These are phyloP conservation scores for Plecotus auritus DNA, from an alignment of 2,113 vertebrate species.

Conservation along the genomic window DNA sequence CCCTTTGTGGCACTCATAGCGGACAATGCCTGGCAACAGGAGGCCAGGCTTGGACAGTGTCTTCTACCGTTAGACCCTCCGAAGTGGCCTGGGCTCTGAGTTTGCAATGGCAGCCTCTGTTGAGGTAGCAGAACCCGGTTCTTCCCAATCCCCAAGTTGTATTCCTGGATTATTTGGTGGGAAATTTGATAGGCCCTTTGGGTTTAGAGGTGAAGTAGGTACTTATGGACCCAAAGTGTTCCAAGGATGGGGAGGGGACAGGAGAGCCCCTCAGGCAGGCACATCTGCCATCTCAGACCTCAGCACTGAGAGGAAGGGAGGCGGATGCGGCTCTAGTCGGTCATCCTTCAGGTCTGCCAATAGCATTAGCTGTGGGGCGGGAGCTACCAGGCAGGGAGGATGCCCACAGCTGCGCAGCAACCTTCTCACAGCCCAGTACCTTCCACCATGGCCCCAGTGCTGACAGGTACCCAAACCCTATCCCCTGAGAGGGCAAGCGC, in stretches of 20 bases:
- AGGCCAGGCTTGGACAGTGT: background rate
- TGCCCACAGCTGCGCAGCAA: background rate
- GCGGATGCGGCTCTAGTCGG: rapidly evolving
- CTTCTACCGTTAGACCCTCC: background rate
- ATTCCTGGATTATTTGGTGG: background rate
- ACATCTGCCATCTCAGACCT: background rate
- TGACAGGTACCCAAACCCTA: background rate
- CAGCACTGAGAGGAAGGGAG: background rate
- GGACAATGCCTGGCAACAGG: background rate
- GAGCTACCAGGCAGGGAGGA: background rate
- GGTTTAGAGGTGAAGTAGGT: background rate
- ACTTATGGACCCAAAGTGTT: background rate
- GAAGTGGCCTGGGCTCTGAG: background rate
- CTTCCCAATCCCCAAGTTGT: background rate
- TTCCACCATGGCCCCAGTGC: rapidly evolving
- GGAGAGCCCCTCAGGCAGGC: background rate
- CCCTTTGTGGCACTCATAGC: background rate
- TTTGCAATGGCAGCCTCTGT: background rate
- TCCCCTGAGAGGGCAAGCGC: background rate
- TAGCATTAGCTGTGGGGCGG: background rate
- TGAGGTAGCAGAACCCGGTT: background rate
- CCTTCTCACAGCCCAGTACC: background rate
- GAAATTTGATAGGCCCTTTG: background rate
- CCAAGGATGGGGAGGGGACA: background rate
- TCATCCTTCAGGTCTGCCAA: background rate